Percentiles rank a stretch among this genome's conserved stretches.
phyloP scores from a whole-genome alignment of 2,797 vertebrate genomes.

The Ptychadena robeensis region DNA sequence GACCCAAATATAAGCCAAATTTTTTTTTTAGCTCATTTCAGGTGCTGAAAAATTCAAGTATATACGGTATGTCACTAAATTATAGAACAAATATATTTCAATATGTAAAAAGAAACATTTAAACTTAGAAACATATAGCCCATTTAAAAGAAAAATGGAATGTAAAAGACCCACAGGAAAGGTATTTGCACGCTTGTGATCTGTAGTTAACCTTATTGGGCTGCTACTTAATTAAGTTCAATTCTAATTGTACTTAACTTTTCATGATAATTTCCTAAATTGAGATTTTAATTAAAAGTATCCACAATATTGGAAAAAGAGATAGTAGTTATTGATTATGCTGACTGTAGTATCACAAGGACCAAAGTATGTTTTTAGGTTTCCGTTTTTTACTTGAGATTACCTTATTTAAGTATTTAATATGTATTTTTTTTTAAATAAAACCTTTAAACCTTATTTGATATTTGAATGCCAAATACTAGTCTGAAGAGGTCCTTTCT shows the following conservation, averaged over 20 bases:
- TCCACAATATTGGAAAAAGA: background rate
- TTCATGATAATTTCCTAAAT: background rate
- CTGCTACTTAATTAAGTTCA: background rate
- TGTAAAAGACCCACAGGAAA: background rate
- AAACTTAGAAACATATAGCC: background rate
- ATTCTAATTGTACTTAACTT: background rate
- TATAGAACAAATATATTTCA: background rate
- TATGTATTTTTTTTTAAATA: too few relatives aligned
- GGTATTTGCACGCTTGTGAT: background rate
- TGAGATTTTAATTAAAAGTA: background rate
- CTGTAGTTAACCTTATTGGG: background rate
- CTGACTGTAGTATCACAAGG: background rate
- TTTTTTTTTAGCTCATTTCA: too few relatives aligned
- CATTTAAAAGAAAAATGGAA: background rate
- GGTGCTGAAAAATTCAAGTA: too few relatives aligned
- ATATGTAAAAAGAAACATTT: background rate
- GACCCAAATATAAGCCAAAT: too few relatives aligned
- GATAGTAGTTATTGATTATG: background rate
- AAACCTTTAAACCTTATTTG: too few relatives aligned
- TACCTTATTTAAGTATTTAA: too few relatives aligned
- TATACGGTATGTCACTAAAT: too few relatives aligned
- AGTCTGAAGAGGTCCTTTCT: too few relatives aligned
- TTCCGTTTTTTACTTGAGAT: too few relatives aligned
- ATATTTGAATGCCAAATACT: too few relatives aligned
- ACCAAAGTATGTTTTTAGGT: too few relatives aligned